These are phyloP conservation scores for Dasypus novemcinctus DNA, from an alignment of 2,113 vertebrate species.

Conservation along the genomic window DNA sequence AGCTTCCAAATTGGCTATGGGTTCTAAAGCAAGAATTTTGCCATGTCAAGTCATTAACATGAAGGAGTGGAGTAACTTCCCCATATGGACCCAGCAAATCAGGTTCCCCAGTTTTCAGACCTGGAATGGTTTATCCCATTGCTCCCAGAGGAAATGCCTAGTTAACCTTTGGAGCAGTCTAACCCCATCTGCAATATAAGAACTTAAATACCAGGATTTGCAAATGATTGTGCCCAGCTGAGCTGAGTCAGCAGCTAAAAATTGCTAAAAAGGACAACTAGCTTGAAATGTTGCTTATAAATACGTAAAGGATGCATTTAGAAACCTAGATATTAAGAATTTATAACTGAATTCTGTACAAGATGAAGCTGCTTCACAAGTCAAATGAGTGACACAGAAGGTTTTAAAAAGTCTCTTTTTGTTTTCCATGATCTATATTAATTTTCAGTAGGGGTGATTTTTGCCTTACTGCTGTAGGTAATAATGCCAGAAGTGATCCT, in stretches of 20 bases:
- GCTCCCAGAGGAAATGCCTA: not conserved
- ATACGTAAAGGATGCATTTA: not conserved
- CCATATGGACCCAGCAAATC: not conserved
- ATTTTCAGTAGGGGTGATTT: not conserved
- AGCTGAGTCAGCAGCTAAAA: conserved; percentile 19
- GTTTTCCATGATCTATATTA: not conserved
- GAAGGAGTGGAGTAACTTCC: not conserved
- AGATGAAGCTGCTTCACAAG: not conserved
- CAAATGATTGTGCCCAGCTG: not conserved
- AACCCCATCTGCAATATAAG: not conserved
- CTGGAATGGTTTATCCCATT: not conserved
- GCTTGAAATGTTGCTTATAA: not conserved
- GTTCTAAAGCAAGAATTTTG: not conserved
- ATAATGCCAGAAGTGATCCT: not conserved
- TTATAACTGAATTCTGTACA: not conserved
- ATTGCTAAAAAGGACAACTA: not conserved
- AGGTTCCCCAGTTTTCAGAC: not conserved
- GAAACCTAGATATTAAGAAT: not conserved
- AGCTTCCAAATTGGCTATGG: not conserved
- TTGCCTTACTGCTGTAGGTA: not conserved
- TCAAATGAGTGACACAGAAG: not conserved
- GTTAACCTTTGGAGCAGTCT: not conserved
- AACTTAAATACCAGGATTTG: not conserved
- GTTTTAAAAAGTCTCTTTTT: not conserved
- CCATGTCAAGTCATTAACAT: not conserved